phyloP scores from a whole-genome alignment of 1,140 invertebrate genomes.

The Ceratina calcarata region DNA sequence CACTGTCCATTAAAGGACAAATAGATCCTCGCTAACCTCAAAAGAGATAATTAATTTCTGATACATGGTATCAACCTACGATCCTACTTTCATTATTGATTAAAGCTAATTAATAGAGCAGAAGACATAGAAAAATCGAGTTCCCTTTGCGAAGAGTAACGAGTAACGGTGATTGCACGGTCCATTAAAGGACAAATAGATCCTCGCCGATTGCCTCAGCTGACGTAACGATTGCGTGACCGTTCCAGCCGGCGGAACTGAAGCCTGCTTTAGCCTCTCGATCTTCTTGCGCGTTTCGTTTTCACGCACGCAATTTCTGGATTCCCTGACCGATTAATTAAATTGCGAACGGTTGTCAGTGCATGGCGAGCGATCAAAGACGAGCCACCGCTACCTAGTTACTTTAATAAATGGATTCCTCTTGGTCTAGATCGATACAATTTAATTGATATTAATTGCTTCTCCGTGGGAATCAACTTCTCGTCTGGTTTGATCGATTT shows the following conservation, averaged over 20 bases:
- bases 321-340: background rate
- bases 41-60: background rate
- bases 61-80: background rate
- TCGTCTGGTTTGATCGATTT: too few relatives aligned
- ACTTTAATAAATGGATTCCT: too few relatives aligned
- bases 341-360: background rate
- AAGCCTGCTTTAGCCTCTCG: background rate
- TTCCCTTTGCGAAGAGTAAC: background rate
- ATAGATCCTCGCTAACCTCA: background rate
- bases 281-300: background rate
- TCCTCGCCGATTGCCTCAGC: background rate
- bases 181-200: conserved; percentile 28
- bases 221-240: conserved; percentile 6
- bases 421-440: too few relatives aligned
- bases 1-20: conserved; percentile 11
- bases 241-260: background rate
- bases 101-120: background rate
- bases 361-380: background rate
- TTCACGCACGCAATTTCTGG: background rate
- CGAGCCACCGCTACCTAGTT: too few relatives aligned
- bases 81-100: background rate
- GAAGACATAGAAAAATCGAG: background rate
- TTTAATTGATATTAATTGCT: too few relatives aligned
- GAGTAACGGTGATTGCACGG: background rate
- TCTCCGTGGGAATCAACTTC: too few relatives aligned